A percentile compares a stretch with the other conserved stretches of the same genome.
Evolutionary conservation across 2,888 invertebrate genomes (phyloP).

Genomic region (Allophyes oxyacanthae): DNA sequence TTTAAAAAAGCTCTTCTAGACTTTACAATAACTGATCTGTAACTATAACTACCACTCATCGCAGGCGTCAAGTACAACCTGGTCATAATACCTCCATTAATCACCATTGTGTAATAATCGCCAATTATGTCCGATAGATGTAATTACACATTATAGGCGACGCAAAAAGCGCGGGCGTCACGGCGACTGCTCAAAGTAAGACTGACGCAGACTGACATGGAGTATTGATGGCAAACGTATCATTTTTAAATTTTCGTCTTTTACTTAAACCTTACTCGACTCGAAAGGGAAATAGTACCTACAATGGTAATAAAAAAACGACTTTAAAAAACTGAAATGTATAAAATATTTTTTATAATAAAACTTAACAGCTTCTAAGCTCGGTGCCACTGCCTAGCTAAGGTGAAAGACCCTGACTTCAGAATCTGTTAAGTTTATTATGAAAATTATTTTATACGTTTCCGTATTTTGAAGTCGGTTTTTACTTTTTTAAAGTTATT

Average conservation of each 20-base stretch:
- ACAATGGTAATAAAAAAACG: no score
- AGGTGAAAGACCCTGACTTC: no score
- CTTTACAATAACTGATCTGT: slow-evolving; percentile 17
- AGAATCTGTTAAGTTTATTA: no score
- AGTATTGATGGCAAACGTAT: not conserved
- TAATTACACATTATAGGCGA: slow-evolving; percentile 48
- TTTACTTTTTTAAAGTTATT: no score
- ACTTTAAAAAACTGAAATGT: no score
- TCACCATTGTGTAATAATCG: slow-evolving; percentile 43
- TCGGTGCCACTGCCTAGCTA: no score
- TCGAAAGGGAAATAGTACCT: no score
- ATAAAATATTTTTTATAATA: no score
- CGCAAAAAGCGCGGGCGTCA: slow-evolving; percentile 45
- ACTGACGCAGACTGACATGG: slow-evolving; percentile 11
- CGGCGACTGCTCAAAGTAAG: slow-evolving; percentile 36
- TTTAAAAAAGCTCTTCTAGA: slow-evolving; percentile 14
- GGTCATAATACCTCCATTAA: slow-evolving; percentile 38
- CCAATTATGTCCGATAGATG: slow-evolving; percentile 45
- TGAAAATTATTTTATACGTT: no score
- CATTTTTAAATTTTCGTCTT: not conserved
- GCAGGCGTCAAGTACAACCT: slow-evolving; percentile 43
- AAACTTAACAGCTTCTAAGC: no score
- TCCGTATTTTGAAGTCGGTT: no score
- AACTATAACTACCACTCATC: slow-evolving; percentile 26
- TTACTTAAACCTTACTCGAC: no score